Conservation (phyloP, 2,797 vertebrate species). For the Pipistrellus kuhlii region DNA sequence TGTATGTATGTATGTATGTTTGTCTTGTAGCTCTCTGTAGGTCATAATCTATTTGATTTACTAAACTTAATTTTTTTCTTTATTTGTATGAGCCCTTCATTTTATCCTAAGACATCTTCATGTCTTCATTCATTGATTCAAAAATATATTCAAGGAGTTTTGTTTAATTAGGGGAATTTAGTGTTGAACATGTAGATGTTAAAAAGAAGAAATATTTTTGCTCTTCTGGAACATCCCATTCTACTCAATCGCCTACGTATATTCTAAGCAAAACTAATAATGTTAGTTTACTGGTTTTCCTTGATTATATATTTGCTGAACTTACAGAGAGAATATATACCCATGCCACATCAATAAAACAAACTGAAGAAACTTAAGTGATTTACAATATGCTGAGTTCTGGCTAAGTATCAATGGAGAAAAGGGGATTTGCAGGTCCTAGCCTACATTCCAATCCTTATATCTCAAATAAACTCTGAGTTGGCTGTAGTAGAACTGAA, state of each 20-base stretch:
- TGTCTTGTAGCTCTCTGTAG: not conserved
- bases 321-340: not conserved
- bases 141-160: not conserved
- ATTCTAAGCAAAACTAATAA: not conserved
- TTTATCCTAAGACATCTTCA: not conserved
- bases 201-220: not conserved
- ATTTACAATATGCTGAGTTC: not conserved
- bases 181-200: not conserved
- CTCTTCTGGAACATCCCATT: not conserved
- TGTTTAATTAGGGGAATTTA: not conserved
- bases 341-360: not conserved
- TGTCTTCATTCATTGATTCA: not conserved
- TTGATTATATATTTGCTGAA: not conserved
- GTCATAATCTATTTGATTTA: not conserved
- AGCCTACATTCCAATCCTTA: not conserved
- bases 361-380: not conserved
- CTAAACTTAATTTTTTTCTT: not conserved
- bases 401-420: not conserved
- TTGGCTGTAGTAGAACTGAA: not conserved
- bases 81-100: not conserved
- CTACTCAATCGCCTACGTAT: not conserved
- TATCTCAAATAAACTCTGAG: not conserved
- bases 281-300: not conserved
- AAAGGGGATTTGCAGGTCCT: not conserved
- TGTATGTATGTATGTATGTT: not conserved